Percentiles rank a stretch among this genome's conserved stretches.
Conservation (phyloP, 2,888 invertebrate species). For the Ochlodes sylvanus region DNA sequence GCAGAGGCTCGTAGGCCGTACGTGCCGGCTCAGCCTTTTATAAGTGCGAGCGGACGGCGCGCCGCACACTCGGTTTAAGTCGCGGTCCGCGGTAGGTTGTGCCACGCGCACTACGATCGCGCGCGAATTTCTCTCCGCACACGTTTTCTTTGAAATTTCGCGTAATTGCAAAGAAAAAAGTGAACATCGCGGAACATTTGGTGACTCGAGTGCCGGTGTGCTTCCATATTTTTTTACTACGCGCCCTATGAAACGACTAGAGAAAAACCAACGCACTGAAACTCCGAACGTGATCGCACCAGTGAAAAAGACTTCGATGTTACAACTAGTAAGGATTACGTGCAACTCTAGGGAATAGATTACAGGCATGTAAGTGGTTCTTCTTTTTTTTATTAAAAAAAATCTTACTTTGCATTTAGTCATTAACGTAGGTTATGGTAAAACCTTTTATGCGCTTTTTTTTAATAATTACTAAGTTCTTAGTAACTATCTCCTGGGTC, state of each 20-base stretch:
- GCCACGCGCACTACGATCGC: conserved; percentile 81
- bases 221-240: conserved; percentile 58
- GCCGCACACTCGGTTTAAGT: conserved; percentile 73
- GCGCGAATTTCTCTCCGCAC: conserved; percentile 62
- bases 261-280: conserved; percentile 50
- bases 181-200: conserved; percentile 68
- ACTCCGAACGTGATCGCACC: conserved; percentile 69
- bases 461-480: too few species aligned
- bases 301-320: conserved; percentile 66
- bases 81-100: conserved; percentile 81
- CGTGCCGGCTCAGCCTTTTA: conserved; percentile 49
- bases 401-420: not conserved
- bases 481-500: too few species aligned
- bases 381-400: not conserved
- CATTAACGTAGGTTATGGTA: too few species aligned
- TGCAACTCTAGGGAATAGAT: conserved; percentile 61
- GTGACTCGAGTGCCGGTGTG: conserved; percentile 79
- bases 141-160: conserved; percentile 84
- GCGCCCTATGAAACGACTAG: conserved; percentile 50
- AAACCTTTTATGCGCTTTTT: too few species aligned
- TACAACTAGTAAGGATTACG: conserved; percentile 80
- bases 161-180: conserved; percentile 82
- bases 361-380: conserved; percentile 50
- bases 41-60: conserved; percentile 64
- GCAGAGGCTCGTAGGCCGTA: conserved; percentile 41